Conservation (phyloP, 2,888 invertebrate species). For the Strigamia transsilvanica region DNA sequence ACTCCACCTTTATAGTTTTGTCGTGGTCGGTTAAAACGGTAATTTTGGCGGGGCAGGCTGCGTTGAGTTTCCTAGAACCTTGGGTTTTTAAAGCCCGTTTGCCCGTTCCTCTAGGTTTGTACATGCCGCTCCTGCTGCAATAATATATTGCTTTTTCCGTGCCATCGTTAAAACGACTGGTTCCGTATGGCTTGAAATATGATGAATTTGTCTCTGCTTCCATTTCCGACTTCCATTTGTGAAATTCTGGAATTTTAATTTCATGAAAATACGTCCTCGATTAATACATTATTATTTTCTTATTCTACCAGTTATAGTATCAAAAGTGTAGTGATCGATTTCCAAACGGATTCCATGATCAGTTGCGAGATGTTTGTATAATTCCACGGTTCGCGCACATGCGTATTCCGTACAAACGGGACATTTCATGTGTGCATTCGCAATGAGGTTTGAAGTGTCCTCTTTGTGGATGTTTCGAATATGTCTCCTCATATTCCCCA, state of each 20-base stretch:
- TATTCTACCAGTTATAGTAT: background rate
- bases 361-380: background rate
- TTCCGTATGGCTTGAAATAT: background rate
- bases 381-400: background rate
- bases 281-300: background rate
- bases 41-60: slow-evolving; percentile 1
- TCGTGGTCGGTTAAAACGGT: background rate
- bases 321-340: background rate
- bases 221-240: background rate
- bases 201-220: background rate
- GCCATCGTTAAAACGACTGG: background rate
- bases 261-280: background rate
- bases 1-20: background rate
- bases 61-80: slow-evolving; percentile 1
- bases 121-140: background rate
- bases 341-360: background rate
- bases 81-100: background rate
- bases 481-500: background rate
- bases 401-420: background rate
- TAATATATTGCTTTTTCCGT: background rate
- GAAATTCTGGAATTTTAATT: background rate
- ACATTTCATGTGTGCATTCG: background rate
- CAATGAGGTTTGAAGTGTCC: background rate
- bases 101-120: slow-evolving; percentile 2
- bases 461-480: background rate